Percentiles rank a stretch among this genome's conserved stretches.
Evolutionary conservation across 2,888 invertebrate species (phyloP).

Genomic region (Chrysomela aeneicollis): DNA sequence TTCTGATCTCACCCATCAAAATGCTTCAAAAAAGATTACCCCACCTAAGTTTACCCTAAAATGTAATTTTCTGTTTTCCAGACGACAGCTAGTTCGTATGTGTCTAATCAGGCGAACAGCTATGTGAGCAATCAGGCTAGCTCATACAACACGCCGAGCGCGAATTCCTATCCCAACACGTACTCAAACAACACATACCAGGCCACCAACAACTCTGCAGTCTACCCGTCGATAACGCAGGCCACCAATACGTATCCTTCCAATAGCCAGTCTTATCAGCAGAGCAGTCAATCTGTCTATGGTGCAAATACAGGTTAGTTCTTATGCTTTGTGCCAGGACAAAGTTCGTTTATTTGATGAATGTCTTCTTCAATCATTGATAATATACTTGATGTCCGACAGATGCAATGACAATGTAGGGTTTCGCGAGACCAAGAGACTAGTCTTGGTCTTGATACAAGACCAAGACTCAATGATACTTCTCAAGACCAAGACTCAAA

Average conservation of each 20-base stretch:
- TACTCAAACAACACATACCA: slow-evolving; percentile 56
- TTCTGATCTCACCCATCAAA: slow-evolving; percentile 28
- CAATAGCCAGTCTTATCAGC: slow-evolving; percentile 56
- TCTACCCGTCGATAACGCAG: slow-evolving; percentile 57
- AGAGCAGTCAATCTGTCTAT: slow-evolving; percentile 60
- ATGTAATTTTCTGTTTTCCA: slow-evolving; percentile 49
- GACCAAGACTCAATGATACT: too few species aligned
- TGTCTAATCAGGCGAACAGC: slow-evolving; percentile 54
- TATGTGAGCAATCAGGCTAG: slow-evolving; percentile 57
- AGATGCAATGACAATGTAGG: too few species aligned
- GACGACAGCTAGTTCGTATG: slow-evolving; percentile 61
- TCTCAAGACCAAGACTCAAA: too few species aligned
- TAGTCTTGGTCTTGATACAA: too few species aligned
- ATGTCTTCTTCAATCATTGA: too few species aligned
- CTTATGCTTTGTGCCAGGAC: too few species aligned
- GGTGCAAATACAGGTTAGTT: slow-evolving; percentile 57
- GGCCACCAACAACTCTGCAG: slow-evolving; percentile 48
- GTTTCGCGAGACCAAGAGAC: too few species aligned
- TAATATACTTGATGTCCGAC: slow-evolving; percentile 4
- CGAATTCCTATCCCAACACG: slow-evolving; percentile 56
- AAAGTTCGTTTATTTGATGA: too few species aligned
- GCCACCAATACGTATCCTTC: slow-evolving; percentile 54
- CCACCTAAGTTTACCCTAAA: not conserved
- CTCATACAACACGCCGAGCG: slow-evolving; percentile 53
- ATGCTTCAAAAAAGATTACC: not conserved